Base-by-base conservation (phyloP, 1,140 invertebrate species). In the Eubasilissa regina region DNA sequence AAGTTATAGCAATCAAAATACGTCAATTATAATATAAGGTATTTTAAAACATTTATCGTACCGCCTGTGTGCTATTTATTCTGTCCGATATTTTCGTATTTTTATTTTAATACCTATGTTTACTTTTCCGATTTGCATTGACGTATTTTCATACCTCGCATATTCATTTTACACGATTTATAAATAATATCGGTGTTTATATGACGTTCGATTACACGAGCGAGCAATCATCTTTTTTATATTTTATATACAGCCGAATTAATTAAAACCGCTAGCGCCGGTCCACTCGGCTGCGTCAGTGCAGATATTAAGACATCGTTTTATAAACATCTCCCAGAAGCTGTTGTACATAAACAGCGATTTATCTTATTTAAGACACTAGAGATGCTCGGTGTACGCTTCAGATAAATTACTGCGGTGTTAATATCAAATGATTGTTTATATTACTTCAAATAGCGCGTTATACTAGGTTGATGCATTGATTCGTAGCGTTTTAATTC, bases 131-230 rank as follows among this genome's bases (percentile, higher is more conserved):
- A 43, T 25, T 43, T 10, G 19, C 60, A 21, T 35, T 64, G 60
- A 44, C 60, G 60, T 12, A 9, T 64, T 35, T 43, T 64, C 19
- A 43, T 25, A 15, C 48, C 48, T 3, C 25, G 25, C 60, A 35
- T n/a, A n/a, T 25, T 43, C 60, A 64, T 64, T n/a, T 35, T 51
- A 51, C 48, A 25, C n/a, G 35, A 64, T 19, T 13, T 64, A 25
- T 35, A 64, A 35, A 64, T 64, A 64, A 44, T 64, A 6, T 6
- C 6, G 6, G 60, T 44, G 60, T 64, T 58, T 64, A 64, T 64
- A 35, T 64, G 19, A 64, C 60, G 60, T 64, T 43, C n/a, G 60
- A 64, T 64, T 43, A 35, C 60, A 64, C 60, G 13, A 4, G 3
- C 9, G 21, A 64, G 17, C 55, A 8, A 58, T 21, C 55, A 58